A percentile compares a stretch with the other conserved stretches of the same genome.
These are phyloP conservation scores for Patella ulyssiponensis DNA, from an alignment of 2,888 invertebrate genomes.

Conservation along the genomic window DNA sequence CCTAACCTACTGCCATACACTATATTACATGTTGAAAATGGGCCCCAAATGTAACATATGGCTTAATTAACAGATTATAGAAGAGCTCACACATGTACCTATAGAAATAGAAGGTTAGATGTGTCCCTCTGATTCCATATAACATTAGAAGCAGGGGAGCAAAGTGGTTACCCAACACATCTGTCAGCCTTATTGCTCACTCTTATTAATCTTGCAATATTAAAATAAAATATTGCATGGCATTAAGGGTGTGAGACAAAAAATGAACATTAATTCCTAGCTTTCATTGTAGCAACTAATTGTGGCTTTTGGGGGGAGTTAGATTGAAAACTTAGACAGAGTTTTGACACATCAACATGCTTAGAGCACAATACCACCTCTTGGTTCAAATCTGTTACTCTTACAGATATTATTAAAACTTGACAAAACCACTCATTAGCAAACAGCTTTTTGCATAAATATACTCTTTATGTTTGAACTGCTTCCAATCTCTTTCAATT, in stretches of 20 bases:
- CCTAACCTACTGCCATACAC: constrained; percentile 10
- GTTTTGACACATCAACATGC: constrained; percentile 1
- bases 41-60: constrained; percentile 36
- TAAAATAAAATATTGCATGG: background rate
- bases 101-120: constrained; percentile 2
- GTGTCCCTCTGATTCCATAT: constrained; percentile 10
- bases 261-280: constrained; percentile 4
- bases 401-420: background rate
- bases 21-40: background rate
- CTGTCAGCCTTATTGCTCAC: constrained; percentile 7
- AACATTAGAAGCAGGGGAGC: constrained; percentile 4
- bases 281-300: constrained; percentile 4
- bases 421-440: constrained; percentile 10
- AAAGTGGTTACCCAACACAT: constrained; percentile 5
- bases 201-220: constrained; percentile 7
- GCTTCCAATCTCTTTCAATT: constrained; percentile 8
- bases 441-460: constrained; percentile 12
- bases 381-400: constrained; percentile 8
- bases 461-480: constrained; percentile 11
- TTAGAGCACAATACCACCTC: constrained; percentile 9
- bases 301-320: constrained; percentile 9
- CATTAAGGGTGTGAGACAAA: background rate
- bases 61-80: constrained; percentile 38
- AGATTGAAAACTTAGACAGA: constrained; percentile 7
- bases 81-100: constrained; percentile 15